Percentiles rank a stretch among this genome's conserved stretches.
Conservation (phyloP, 2,797 vertebrate species). For the Coccyzus lansbergi region DNA sequence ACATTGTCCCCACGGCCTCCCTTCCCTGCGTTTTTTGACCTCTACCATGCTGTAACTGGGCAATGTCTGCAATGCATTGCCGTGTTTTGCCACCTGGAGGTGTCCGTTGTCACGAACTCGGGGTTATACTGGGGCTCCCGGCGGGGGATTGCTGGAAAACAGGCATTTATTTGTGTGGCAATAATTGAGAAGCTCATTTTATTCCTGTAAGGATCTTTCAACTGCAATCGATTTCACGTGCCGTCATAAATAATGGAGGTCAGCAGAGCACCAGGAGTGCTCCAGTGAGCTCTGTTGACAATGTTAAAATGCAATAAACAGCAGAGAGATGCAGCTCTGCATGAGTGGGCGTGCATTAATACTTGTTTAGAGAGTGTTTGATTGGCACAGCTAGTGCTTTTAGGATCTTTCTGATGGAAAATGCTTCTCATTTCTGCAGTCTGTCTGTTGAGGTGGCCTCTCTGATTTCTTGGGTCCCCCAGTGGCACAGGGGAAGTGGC, state of each 20-base stretch:
- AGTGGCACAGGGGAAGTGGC: not conserved
- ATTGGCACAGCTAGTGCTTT: slow-evolving; percentile 47
- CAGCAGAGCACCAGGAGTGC: slow-evolving; percentile 53
- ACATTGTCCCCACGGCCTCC: not conserved
- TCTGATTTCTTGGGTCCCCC: not conserved
- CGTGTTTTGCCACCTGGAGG: slow-evolving; percentile 51
- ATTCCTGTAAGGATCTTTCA: slow-evolving; percentile 83
- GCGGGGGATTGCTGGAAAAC: slow-evolving; percentile 45
- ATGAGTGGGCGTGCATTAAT: slow-evolving; percentile 58
- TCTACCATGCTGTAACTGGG: slow-evolving; percentile 26
- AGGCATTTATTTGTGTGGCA: slow-evolving; percentile 77
- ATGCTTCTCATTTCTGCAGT: not conserved
- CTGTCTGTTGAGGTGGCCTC: not conserved
- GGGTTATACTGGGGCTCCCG: slow-evolving; percentile 66
- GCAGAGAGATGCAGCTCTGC: slow-evolving; percentile 41
- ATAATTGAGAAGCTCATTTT: slow-evolving; percentile 84
- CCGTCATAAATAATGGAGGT: slow-evolving; percentile 82
- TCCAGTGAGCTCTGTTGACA: slow-evolving; percentile 62
- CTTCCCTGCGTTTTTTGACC: slow-evolving; percentile 34
- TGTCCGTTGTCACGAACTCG: slow-evolving; percentile 69
- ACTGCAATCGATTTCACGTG: slow-evolving; percentile 83
- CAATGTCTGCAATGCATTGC: slow-evolving; percentile 55
- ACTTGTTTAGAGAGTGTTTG: slow-evolving; percentile 54
- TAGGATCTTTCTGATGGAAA: not conserved
- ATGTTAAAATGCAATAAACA: slow-evolving; percentile 57